Conservation (phyloP, 2,888 invertebrate species). For the Oligia strigilis region DNA sequence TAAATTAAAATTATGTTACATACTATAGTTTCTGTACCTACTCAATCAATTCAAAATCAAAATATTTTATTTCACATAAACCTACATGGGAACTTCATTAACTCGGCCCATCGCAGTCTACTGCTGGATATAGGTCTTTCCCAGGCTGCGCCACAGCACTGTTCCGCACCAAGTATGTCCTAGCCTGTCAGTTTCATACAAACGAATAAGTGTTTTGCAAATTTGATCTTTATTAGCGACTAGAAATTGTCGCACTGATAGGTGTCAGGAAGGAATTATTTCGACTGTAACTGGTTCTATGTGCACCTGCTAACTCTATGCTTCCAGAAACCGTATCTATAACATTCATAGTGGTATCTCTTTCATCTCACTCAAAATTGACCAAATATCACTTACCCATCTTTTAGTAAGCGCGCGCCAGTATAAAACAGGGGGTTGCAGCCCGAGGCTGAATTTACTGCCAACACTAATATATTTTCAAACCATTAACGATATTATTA, state of each 20-base stretch:
- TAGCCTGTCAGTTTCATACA: not conserved
- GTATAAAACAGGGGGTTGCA: conserved; percentile 43
- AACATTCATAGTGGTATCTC: not conserved
- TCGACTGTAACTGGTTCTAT: no score
- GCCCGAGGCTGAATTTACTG: conserved; percentile 55
- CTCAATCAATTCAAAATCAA: not conserved
- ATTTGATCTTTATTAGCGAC: no score
- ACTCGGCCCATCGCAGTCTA: not conserved
- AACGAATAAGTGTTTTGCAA: no score
- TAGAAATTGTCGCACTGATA: no score
- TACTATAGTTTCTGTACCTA: not conserved
- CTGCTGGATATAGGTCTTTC: not conserved
- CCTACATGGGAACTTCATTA: not conserved
- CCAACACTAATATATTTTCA: conserved; percentile 55
- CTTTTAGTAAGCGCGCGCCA: not conserved
- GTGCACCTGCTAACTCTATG: no score
- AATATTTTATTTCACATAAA: no score
- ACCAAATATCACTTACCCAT: conserved; percentile 14
- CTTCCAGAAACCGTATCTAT: not conserved
- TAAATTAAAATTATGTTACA: not conserved
- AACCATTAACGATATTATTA: conserved; percentile 48
- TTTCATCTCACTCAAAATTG: not conserved
- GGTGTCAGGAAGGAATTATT: no score
- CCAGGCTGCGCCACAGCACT: not conserved
- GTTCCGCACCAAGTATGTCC: not conserved